Base-by-base conservation (phyloP, 1,140 invertebrate species). In the Trichonephila clavata region DNA sequence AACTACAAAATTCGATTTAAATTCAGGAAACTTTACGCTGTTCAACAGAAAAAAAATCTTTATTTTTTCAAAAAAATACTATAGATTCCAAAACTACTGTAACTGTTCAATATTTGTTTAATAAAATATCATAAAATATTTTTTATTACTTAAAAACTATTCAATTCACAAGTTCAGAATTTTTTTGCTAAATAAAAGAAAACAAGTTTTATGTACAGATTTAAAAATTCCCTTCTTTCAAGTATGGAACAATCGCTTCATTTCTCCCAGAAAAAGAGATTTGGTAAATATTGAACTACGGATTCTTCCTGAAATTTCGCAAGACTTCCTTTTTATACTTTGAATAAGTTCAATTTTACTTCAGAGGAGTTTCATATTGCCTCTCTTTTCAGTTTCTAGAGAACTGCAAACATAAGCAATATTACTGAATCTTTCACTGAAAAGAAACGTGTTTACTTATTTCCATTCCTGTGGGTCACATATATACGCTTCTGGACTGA, bases 321-420 rank as follows among this genome's bases (percentile, higher is more conserved):
- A 77, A 27, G 32, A 77, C 13, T 2, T 77, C 32, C 6, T 13
- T 77, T 77, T 71, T 14, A 39, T 77, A 39, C 27, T 77, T 77
- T 16, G 71, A 24, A 77, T 77, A 77, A 77, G 71, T 77, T 77
- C 27, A 32, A 16, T 32, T 77, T 32, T 39, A 77, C 27, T 77
- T 77, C 71, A 32, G 27, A 27, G 14, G 71, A 77, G 18, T 77
- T 77, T 32, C 71, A 77, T 77, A 77, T 77, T 77, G 24, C 71
- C 32, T 77, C 32, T 77, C 16, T 5, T 39, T 77, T 77, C 71
- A 27, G n/a, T 32, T 77, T 77, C 32, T 27, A 77, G 71, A 77
- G 71, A 20, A 77, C 27, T 77, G 71, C 27, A 18, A 77, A 32
- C 71, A 32, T 77, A 32, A 16, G 27, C 27, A 27, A 24, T 20